Evolutionary conservation across 2,797 vertebrate species (phyloP).

Genomic region (Lacerta agilis): DNA sequence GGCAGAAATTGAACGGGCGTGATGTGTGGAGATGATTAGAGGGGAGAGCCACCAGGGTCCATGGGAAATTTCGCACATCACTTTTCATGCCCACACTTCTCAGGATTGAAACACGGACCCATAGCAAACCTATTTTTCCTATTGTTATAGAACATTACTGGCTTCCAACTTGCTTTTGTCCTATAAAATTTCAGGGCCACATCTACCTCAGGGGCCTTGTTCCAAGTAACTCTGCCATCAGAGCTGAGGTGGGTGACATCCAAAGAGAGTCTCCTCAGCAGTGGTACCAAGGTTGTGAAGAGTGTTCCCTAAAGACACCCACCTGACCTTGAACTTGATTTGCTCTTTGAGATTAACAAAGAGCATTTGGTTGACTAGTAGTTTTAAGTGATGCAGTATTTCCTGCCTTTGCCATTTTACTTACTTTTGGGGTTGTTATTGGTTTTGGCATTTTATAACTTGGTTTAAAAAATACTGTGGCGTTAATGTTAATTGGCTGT

Average conservation of each 20-base stretch:
- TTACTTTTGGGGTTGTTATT: not conserved
- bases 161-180: not conserved
- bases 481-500: not conserved
- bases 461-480: not conserved
- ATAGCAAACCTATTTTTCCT: not conserved
- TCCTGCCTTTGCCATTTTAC: not conserved
- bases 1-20: not conserved
- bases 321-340: not conserved
- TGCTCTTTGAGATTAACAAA: not conserved
- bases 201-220: not conserved
- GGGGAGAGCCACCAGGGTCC: not conserved
- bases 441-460: not conserved
- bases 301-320: not conserved
- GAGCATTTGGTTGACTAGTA: not conserved
- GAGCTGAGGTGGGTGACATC: not conserved
- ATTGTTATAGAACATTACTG: not conserved
- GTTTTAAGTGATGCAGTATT: not conserved
- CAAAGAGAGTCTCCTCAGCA: not conserved
- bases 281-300: not conserved
- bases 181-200: not conserved
- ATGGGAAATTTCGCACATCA: not conserved
- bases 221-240: not conserved
- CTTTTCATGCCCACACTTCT: not conserved
- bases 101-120: not conserved
- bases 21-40: not conserved